Base-by-base conservation (phyloP, 2,113 vertebrate genomes). In the Siphamia tubifer region DNA sequence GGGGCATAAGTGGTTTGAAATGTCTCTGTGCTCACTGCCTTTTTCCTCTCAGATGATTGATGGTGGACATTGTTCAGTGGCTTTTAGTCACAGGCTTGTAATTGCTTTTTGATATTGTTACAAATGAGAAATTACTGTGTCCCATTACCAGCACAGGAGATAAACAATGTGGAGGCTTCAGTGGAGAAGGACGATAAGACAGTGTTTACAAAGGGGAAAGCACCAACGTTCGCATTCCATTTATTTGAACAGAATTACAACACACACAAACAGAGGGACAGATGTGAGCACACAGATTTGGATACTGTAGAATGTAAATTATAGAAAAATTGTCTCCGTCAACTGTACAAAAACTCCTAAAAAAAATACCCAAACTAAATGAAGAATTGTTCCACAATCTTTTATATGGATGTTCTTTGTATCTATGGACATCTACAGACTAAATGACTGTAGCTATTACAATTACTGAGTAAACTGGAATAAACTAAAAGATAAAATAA, bases 71-170 rank as follows among this genome's bases (percentile, higher is more conserved):
- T 91, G 88, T 91, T 90, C 83, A 63, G 66, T 79, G 75, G 79
- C 87, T 92, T 87, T 90, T 89, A 90, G 88, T 89, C 82, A 77
- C 66, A 72, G 52, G 58, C 74, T 81, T 85, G 82, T 91, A 91
- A 91, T 92, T 91, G 89, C 82, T 88, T 91, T 91, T 92, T 90
- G 85, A 92, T 90, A 87, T 89, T 88, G 81, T 85, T 87, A 90
- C 89, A 90, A 91, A 90, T 91, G 87, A 90, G 86, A 88, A 92
- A 90, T 90, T 76, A 85, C 86, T 86, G 67, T 68, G 75, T 78
- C 77, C 85, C 81, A 90, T 92, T 90, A 90, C 85, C 68, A 55
- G 76, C 20, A 19, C 64, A 1, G 68, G 72, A 72, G 83, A 90
- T 86, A 86, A 91, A 91, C 91, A 90, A 79, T 58, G 54, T 70